Conservation (phyloP, 1,140 invertebrate genomes). For the Amphibalanus amphitrite region DNA sequence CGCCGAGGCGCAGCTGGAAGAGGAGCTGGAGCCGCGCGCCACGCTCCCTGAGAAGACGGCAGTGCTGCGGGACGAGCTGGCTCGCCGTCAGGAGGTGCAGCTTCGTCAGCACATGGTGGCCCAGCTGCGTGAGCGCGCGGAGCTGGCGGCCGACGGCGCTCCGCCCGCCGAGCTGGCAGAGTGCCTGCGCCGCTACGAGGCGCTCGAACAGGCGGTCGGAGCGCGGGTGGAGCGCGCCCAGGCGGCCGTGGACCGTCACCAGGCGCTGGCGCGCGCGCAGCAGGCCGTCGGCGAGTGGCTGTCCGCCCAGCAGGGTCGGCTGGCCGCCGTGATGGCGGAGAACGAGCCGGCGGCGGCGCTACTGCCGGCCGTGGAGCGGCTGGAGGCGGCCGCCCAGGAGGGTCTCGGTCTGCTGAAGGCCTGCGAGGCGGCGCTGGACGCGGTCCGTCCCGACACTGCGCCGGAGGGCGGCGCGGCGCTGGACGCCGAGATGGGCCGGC, state of each 20-base stretch:
- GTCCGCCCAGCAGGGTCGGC: slow-evolving; percentile 47
- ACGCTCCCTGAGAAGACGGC: slow-evolving; percentile 68
- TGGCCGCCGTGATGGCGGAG: slow-evolving; percentile 46
- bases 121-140: slow-evolving; percentile 56
- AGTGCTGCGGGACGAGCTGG: slow-evolving; percentile 53
- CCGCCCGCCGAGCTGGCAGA: slow-evolving; percentile 46
- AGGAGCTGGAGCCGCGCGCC: slow-evolving; percentile 44
- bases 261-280: slow-evolving; percentile 55
- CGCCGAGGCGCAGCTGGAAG: slow-evolving; percentile 43
- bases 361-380: slow-evolving; percentile 49
- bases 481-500: slow-evolving; percentile 50
- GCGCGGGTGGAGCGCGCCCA: slow-evolving; percentile 66
- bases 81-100: slow-evolving; percentile 59
- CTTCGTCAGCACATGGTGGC: slow-evolving; percentile 58
- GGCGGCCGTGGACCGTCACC: slow-evolving; percentile 58
- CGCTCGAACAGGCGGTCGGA: slow-evolving; percentile 45
- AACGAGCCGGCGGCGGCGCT: slow-evolving; percentile 55
- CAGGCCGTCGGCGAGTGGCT: slow-evolving; percentile 62
- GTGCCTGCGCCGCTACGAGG: slow-evolving; percentile 47
- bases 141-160: slow-evolving; percentile 51
- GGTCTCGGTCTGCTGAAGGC: slow-evolving; percentile 51
- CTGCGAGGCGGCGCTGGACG: slow-evolving; percentile 49
- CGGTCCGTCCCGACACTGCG: slow-evolving; percentile 58
- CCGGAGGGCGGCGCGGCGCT: slow-evolving; percentile 53
- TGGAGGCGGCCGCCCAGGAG: slow-evolving; percentile 49